Base-by-base conservation (phyloP, 1,140 invertebrate genomes). In the Drosophila busckii region DNA sequence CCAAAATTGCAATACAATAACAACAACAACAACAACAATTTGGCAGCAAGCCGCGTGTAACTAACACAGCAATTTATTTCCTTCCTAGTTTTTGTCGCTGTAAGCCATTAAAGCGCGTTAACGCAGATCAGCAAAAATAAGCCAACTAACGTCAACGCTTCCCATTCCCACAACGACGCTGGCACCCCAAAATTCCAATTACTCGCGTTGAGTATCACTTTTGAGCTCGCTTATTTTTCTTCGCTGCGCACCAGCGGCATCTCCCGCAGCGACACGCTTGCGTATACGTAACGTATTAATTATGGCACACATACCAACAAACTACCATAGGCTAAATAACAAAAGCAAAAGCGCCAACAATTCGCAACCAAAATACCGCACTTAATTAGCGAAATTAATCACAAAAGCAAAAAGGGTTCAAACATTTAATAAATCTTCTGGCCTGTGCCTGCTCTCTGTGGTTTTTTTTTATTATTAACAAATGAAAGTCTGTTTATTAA, bases 261-360 rank as follows among this genome's bases (percentile, higher is more conserved):
- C 69, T 59, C 59, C 75, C 59, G 75, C 75, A 60, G 75, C 63
- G 73, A 53, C 63, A 56, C 60, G 52, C 34, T 42, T 64, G 70
- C 65, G 76, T 80, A 82, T 80, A 80, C 75, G 75, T 80, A 80
- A 80, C 76, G 53, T 80, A 75, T 82, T 80, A 82, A 82, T 82
- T 82, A 80, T 75, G 55, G 45, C 16, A 8, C 46, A 31, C 25
- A 32, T 13, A 58, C 5, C 10, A 13, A 8, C 26, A 13, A n/a
- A n/a, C n/a, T n/a, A n/a, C n/a, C n/a, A n/a, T n/a, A n/a, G n/a
- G n/a, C n/a, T n/a, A n/a, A n/a, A n/a, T n/a, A n/a, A n/a, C n/a
- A n/a, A n/a, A n/a, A n/a, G n/a, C 1, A 16, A 28, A 12, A 23
- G 31, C 32, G 54, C 45, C 37, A 58, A 45, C 48, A 53, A 34